Evolutionary conservation across 2,113 vertebrate genomes (phyloP).

Genomic region (Chaenogobius annularis): DNA sequence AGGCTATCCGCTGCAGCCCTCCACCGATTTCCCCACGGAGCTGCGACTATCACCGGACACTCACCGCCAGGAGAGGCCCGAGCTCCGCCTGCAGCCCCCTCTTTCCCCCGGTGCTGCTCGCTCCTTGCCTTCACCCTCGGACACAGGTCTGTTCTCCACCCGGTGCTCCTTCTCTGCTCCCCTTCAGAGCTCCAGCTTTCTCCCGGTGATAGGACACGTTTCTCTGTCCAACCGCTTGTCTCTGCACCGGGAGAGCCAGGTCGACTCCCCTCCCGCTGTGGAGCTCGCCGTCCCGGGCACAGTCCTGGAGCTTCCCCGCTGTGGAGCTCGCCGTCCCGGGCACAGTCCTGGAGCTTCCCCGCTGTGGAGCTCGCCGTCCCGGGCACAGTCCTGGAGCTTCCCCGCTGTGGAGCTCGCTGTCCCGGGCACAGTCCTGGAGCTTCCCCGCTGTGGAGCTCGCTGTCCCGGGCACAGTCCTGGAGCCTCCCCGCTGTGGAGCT

Average conservation of each 20-base stretch:
- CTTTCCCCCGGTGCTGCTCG: constrained; percentile 23
- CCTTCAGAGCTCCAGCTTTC: not conserved
- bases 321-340: too few species aligned
- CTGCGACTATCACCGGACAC: not conserved
- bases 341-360: too few species aligned
- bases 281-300: too few species aligned
- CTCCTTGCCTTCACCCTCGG: constrained; percentile 44
- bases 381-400: too few species aligned
- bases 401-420: too few species aligned
- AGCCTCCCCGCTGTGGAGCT: too few species aligned
- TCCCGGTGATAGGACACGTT: not conserved
- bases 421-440: too few species aligned
- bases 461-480: too few species aligned
- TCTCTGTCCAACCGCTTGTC: constrained; percentile 17
- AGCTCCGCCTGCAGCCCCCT: constrained; percentile 12
- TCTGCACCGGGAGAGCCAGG: not conserved
- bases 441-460: too few species aligned
- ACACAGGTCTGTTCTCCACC: constrained; percentile 62
- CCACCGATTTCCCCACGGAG: not conserved
- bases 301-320: too few species aligned
- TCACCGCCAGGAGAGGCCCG: constrained; percentile 1
- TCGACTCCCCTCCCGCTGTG: not conserved
- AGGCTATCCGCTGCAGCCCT: constrained; percentile 6
- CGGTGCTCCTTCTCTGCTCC: not conserved
- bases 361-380: too few species aligned